A percentile compares a stretch with the other conserved stretches of the same genome.
phyloP scores from a whole-genome alignment of 2,888 invertebrate species.

The Micoletzkya japonica region DNA sequence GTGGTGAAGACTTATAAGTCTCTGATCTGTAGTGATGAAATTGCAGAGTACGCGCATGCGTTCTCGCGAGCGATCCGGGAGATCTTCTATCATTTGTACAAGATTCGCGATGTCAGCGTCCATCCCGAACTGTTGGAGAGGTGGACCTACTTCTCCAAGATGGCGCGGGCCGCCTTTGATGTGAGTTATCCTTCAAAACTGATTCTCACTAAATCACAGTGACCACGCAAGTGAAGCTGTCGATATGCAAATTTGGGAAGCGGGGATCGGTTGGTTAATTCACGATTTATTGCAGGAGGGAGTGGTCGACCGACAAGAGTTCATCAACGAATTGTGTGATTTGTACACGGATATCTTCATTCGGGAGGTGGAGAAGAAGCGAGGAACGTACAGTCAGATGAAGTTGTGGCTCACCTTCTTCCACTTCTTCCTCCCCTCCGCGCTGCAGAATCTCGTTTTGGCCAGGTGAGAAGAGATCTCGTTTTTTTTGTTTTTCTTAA shows the following conservation, averaged over 20 bases:
- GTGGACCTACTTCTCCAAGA: slow-evolving; percentile 13
- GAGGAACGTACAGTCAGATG: neutral
- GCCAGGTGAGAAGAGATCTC: slow-evolving; percentile 5
- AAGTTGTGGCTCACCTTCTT: slow-evolving; percentile 3
- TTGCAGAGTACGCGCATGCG: slow-evolving; percentile 18
- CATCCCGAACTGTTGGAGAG: neutral
- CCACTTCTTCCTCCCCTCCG: slow-evolving; percentile 17
- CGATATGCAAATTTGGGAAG: too few relatives aligned
- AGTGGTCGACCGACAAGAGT: slow-evolving; percentile 55
- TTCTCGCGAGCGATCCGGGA: neutral
- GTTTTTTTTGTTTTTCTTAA: neutral
- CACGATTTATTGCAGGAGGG: slow-evolving; percentile 53
- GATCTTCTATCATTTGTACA: neutral
- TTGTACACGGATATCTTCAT: slow-evolving; percentile 38
- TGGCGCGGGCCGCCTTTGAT: slow-evolving; percentile 6
- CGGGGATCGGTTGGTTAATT: too few relatives aligned
- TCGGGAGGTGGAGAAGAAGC: neutral
- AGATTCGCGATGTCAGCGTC: neutral
- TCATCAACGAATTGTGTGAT: slow-evolving; percentile 57
- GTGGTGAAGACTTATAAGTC: too few relatives aligned
- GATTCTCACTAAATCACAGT: too few relatives aligned
- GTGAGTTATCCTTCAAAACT: too few relatives aligned
- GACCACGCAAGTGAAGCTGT: too few relatives aligned
- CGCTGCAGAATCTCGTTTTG: slow-evolving; percentile 21
- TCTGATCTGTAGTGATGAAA: neutral